These are phyloP conservation scores for Drosophila paracracens DNA, from an alignment of 2,888 invertebrate genomes.

Conservation along the genomic window DNA sequence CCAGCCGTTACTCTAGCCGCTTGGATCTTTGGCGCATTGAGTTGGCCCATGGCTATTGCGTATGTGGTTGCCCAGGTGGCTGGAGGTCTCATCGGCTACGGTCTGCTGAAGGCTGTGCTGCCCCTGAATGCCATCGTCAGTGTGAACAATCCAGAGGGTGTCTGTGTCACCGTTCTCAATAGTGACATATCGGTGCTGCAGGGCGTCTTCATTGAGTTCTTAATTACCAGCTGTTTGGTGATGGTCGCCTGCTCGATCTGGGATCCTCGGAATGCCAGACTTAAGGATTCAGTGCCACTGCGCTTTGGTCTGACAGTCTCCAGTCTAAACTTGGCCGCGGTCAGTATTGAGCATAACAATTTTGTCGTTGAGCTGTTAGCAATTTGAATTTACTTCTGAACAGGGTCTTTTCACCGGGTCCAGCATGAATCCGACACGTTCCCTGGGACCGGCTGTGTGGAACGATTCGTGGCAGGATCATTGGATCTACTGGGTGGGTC, in stretches of 20 bases:
- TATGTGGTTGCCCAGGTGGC: slow-evolving; percentile 88
- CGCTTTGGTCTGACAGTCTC: slow-evolving; percentile 89
- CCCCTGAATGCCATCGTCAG: slow-evolving; percentile 81
- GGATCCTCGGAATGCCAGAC: slow-evolving; percentile 88
- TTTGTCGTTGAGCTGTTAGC: neutral
- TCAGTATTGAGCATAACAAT: slow-evolving; percentile 80
- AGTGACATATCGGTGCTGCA: slow-evolving; percentile 86
- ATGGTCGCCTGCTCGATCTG: slow-evolving; percentile 89
- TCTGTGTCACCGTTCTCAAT: slow-evolving; percentile 88
- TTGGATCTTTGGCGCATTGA: slow-evolving; percentile 82
- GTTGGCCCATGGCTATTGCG: slow-evolving; percentile 85
- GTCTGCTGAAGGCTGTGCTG: slow-evolving; percentile 87
- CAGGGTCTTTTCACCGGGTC: slow-evolving; percentile 86
- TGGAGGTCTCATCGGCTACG: slow-evolving; percentile 89
- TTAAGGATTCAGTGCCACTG: slow-evolving; percentile 88
- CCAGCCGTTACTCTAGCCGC: slow-evolving; percentile 90
- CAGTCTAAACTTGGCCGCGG: slow-evolving; percentile 88
- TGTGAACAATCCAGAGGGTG: slow-evolving; percentile 69
- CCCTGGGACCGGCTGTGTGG: slow-evolving; percentile 90
- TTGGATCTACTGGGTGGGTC: slow-evolving; percentile 91
- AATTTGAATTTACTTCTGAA: neutral
- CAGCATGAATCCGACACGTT: slow-evolving; percentile 90
- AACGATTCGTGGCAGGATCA: slow-evolving; percentile 88
- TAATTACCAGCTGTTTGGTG: slow-evolving; percentile 88
- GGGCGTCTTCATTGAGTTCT: slow-evolving; percentile 87